Evolutionary conservation across 2,797 vertebrate genomes (phyloP).

Genomic region (Helostoma temminkii): DNA sequence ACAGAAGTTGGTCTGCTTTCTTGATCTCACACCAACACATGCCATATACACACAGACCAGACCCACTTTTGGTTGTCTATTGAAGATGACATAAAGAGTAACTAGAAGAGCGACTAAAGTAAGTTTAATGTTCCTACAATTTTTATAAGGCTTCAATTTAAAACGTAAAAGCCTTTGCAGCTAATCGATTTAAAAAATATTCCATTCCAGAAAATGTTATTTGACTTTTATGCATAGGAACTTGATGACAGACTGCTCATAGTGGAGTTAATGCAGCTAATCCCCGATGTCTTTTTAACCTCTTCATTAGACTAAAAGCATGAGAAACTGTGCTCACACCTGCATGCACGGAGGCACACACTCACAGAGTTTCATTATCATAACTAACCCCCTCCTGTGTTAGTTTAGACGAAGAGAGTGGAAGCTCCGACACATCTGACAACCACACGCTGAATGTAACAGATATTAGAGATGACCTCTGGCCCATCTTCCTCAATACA

Average conservation of each 20-base stretch:
- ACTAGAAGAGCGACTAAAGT: not conserved
- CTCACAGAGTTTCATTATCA: slow-evolving; percentile 69
- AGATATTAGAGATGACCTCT: slow-evolving; percentile 87
- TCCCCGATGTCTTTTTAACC: slow-evolving; percentile 42
- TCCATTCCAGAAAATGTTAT: slow-evolving; percentile 19
- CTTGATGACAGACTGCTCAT: slow-evolving; percentile 17
- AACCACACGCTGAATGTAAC: slow-evolving; percentile 76
- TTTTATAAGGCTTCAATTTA: no score
- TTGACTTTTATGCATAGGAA: slow-evolving; percentile 30
- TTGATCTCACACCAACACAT: no score
- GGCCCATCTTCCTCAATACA: slow-evolving; percentile 83
- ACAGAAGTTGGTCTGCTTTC: no score
- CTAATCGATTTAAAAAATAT: not conserved
- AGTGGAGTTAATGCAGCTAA: slow-evolving; percentile 18
- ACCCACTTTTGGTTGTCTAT: not conserved
- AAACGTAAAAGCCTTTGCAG: no score
- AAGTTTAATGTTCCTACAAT: not conserved
- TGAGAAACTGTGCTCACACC: slow-evolving; percentile 39
- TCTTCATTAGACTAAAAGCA: slow-evolving; percentile 58
- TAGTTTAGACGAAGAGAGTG: slow-evolving; percentile 53
- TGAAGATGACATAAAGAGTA: not conserved
- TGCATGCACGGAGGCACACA: slow-evolving; percentile 30
- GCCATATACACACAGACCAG: no score
- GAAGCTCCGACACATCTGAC: slow-evolving; percentile 74
- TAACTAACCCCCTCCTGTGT: slow-evolving; percentile 68